Percentiles rank a stretch among this genome's conserved stretches.
These are phyloP conservation scores for Muntiacus muntjak DNA, from an alignment of 2,113 vertebrate species.

Conservation along the genomic window DNA sequence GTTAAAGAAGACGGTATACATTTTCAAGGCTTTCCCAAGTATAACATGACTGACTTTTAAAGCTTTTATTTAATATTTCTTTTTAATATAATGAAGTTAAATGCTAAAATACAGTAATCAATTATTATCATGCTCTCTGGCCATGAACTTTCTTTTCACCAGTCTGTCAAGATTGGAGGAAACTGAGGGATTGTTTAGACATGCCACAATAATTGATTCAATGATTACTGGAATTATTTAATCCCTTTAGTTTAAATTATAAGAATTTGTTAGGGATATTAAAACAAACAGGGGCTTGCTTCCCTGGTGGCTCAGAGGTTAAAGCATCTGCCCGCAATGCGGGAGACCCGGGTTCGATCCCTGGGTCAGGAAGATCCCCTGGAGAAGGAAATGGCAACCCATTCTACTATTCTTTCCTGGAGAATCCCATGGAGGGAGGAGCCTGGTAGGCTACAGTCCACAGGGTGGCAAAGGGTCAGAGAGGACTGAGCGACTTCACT, in stretches of 20 bases:
- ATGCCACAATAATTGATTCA: not conserved
- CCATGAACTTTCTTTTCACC: not conserved
- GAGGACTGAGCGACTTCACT: not conserved
- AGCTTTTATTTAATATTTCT: not conserved
- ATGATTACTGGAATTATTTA: not conserved
- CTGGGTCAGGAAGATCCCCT: not conserved
- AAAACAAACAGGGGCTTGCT: not conserved
- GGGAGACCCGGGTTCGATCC: accelerated
- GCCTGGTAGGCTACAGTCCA: not conserved
- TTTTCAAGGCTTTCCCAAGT: not conserved
- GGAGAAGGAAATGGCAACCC: not conserved
- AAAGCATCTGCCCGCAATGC: not conserved
- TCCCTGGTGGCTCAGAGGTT: not conserved
- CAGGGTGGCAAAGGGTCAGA: accelerated
- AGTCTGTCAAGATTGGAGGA: not conserved
- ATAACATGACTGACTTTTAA: not conserved
- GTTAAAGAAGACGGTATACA: not conserved
- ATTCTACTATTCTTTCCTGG: not conserved
- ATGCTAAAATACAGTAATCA: not conserved
- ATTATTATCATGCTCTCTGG: not conserved
- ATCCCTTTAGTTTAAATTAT: not conserved
- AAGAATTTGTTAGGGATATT: not conserved
- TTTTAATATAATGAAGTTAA: conserved; percentile 6
- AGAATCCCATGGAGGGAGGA: not conserved
- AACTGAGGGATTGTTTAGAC: not conserved